Base-by-base conservation (phyloP, 2,888 invertebrate species). In the Mythimna pallens region DNA sequence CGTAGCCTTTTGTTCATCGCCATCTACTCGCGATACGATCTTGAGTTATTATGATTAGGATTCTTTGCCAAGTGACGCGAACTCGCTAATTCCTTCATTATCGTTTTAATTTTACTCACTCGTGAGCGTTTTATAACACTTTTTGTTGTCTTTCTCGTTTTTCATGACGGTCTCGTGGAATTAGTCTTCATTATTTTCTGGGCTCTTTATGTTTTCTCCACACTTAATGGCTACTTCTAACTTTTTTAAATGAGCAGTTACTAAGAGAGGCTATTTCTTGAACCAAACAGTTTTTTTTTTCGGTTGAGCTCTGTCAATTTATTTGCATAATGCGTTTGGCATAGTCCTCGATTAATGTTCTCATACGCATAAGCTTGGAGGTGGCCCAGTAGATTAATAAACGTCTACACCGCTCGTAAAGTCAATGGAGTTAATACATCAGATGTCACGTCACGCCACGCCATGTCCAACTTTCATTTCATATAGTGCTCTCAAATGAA, bases 21-120 rank as follows among this genome's bases (percentile, higher is more conserved):
- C 93, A 92, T 92, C 93, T 90, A 91, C 88, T 90, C 86, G 90
- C 91, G 96, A 96, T 96, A 96, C 88, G 91, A 96, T 96, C 96
- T 95, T 95, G 96, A 96, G 92, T 96, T 96, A 96, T 96, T 95
- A 94, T 96, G 95, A 96, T 96, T 96, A 95, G 96, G 94, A 96
- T 95, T 95, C 96, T 95, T 96, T 93, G 94, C 93, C 92, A 93
- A 95, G 94, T 94, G 94, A 94, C 94, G 94, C 92, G 90, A 92
- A 93, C 91, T 91, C 92, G 93, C 94, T 95, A 94, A 96, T 95
- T 94, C 92, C 91, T 90, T 92, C 92, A 94, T 95, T 94, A 94
- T 93, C 93, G 90, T 92, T 94, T 92, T 92, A 93, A 91, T 93
- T 94, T 90, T 89, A 86, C 89, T 89, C 87, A 89, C 90, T 91